Conservation (phyloP, 2,888 invertebrate genomes). For the Netelia virgata region DNA sequence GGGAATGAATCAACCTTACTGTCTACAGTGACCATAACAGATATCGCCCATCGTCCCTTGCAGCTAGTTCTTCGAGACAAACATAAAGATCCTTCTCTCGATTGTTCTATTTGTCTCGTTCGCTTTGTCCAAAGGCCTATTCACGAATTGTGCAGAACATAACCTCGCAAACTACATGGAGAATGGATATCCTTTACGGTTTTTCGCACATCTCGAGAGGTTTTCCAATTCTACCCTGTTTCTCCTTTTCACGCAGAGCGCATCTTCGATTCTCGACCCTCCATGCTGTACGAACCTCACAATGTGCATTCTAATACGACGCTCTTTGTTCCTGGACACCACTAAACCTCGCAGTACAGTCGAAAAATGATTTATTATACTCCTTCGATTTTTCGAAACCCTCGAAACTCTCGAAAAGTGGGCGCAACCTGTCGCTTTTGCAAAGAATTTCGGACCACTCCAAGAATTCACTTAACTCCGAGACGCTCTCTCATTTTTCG, state of each 20-base stretch:
- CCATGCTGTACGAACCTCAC: neutral
- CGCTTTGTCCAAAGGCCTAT: neutral
- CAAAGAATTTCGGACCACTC: conserved; percentile 9
- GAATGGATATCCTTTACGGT: conserved; percentile 3
- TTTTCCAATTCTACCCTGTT: conserved; percentile 27
- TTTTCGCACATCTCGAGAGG: neutral
- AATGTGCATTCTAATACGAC: conserved; percentile 58
- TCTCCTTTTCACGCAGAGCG: neutral
- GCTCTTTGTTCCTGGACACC: conserved; percentile 57
- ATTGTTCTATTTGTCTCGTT: neutral
- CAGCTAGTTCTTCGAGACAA: too few species aligned
- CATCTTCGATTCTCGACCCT: neutral
- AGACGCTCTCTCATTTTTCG: conserved; percentile 8
- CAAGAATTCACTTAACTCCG: neutral
- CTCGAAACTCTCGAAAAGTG: conserved; percentile 15
- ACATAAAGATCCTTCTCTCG: too few species aligned
- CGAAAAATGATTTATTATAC: conserved; percentile 56
- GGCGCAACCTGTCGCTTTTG: conserved; percentile 27
- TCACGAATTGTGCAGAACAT: neutral
- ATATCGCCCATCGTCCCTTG: too few species aligned
- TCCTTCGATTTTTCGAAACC: conserved; percentile 4
- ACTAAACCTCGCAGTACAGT: neutral
- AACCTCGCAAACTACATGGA: neutral
- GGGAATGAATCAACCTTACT: too few species aligned
- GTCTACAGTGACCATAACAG: too few species aligned